These are phyloP conservation scores for Zele albiditarsus DNA, from an alignment of 2,888 invertebrate species.

Conservation along the genomic window DNA sequence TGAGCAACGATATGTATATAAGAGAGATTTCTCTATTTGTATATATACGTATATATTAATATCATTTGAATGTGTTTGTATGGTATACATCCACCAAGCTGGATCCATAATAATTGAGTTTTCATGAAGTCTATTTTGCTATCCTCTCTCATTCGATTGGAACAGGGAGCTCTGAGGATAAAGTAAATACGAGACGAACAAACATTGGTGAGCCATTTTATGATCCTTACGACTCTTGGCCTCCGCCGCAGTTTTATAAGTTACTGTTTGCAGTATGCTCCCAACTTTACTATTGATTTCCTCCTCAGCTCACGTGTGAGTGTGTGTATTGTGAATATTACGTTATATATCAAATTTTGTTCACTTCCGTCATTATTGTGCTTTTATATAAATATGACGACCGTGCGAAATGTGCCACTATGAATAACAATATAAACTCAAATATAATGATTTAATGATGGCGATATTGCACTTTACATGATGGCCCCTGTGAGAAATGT, in stretches of 20 bases:
- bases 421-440: conserved; percentile 29
- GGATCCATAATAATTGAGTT: conserved; percentile 48
- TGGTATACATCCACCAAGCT: not conserved
- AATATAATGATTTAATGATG: not conserved
- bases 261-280: conserved; percentile 39
- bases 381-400: not conserved
- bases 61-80: not conserved
- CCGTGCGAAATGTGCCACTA: not conserved
- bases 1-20: not conserved
- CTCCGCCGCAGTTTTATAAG: conserved; percentile 29
- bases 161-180: conserved; percentile 36
- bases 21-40: too few relatives aligned
- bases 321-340: not conserved
- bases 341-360: not conserved
- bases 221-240: conserved; percentile 43
- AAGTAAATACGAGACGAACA: conserved; percentile 48
- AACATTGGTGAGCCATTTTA: conserved; percentile 49
- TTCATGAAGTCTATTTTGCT: conserved; percentile 43
- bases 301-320: not conserved
- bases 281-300: conserved; percentile 38
- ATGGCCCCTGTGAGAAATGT: not conserved
- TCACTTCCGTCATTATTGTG: not conserved
- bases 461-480: not conserved
- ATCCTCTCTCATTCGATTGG: conserved; percentile 38
- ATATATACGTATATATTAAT: not conserved